These are phyloP conservation scores for Hyles euphorbiae DNA, from an alignment of 1,140 invertebrate genomes.

Conservation along the genomic window DNA sequence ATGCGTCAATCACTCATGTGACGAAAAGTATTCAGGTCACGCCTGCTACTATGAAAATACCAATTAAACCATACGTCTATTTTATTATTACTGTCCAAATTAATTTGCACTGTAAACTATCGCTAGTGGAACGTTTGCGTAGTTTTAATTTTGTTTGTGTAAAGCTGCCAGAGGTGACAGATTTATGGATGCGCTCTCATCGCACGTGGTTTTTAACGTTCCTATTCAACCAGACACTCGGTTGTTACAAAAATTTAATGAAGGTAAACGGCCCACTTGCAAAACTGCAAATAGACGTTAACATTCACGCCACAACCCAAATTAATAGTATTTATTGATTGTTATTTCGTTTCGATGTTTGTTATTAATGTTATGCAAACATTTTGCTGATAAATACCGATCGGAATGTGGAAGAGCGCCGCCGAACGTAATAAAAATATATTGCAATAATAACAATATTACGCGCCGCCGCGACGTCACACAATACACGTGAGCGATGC, in stretches of 20 bases:
- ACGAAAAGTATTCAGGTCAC: neutral
- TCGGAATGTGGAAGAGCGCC: conserved; percentile 62
- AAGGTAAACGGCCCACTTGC: too few relatives aligned
- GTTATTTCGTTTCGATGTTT: conserved; percentile 37
- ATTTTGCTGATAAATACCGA: conserved; percentile 55
- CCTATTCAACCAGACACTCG: conserved; percentile 2
- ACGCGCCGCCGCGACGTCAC: too few relatives aligned
- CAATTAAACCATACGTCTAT: conserved; percentile 2
- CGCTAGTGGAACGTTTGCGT: conserved; percentile 9
- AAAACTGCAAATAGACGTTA: too few relatives aligned
- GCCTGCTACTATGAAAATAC: neutral
- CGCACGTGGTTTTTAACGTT: conserved; percentile 18
- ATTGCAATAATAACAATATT: too few relatives aligned
- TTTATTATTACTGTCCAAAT: conserved; percentile 5
- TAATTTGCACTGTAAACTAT: conserved; percentile 20
- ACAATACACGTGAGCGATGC: too few relatives aligned
- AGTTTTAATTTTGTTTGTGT: conserved; percentile 28
- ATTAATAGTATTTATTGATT: conserved; percentile 5
- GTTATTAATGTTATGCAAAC: conserved; percentile 47
- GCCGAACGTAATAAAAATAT: conserved; percentile 2
- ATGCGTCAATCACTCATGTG: too few relatives aligned
- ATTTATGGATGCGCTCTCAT: conserved; percentile 41
- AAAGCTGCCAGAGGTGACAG: conserved; percentile 34
- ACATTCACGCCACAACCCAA: too few relatives aligned
- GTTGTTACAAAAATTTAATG: too few relatives aligned